phyloP scores from a whole-genome alignment of 2,888 invertebrate genomes.

The Cyclophora punctaria region DNA sequence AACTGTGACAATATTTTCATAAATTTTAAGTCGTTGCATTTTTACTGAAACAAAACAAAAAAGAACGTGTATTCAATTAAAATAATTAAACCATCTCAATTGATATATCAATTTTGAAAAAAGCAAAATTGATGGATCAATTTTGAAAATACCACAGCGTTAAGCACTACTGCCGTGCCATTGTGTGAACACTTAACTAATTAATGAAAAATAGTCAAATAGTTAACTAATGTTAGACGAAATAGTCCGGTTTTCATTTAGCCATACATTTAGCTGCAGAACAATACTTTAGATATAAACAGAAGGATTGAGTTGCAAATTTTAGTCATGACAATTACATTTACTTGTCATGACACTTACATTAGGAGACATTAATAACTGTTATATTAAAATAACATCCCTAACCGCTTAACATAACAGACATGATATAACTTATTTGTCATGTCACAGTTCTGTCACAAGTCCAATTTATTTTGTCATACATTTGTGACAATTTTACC shows the following conservation, averaged over 20 bases:
- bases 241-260: constrained; percentile 72
- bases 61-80: background rate
- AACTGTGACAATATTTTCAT: too few relatives aligned
- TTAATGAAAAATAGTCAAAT: constrained; percentile 60
- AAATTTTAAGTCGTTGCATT: too few relatives aligned
- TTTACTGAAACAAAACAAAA: background rate
- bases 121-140: constrained; percentile 8
- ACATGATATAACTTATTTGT: too few relatives aligned
- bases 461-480: too few relatives aligned
- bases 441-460: too few relatives aligned
- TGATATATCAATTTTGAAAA: constrained; percentile 7
- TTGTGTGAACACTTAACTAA: constrained; percentile 32
- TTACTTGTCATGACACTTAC: too few relatives aligned
- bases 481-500: too few relatives aligned
- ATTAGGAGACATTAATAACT: too few relatives aligned
- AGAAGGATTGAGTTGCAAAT: constrained; percentile 52
- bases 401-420: too few relatives aligned
- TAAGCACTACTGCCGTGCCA: constrained; percentile 45
- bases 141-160: constrained; percentile 11
- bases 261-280: constrained; percentile 69
- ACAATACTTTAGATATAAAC: constrained; percentile 65
- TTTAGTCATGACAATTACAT: constrained; percentile 16
- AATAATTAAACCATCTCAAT: background rate
- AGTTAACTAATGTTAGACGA: constrained; percentile 56
- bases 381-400: too few relatives aligned